Base-by-base conservation (phyloP, 2,113 vertebrate genomes). In the Hippocampus zosterae region DNA sequence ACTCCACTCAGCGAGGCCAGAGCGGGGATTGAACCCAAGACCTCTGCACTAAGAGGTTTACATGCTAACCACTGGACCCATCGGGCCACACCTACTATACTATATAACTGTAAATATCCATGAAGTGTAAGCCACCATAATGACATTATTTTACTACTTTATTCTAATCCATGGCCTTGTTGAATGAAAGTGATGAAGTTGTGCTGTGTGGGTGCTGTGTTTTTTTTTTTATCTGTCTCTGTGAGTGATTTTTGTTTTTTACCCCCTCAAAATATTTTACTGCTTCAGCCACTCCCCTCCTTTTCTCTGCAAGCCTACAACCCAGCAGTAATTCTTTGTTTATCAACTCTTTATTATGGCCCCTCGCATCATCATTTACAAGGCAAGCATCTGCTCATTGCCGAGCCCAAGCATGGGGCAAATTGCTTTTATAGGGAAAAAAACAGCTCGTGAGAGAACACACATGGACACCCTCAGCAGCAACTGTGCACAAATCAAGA, bases 311-410 rank as follows among this genome's bases (percentile, higher is more conserved):
- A 78, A 75, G 81, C 88, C 84, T 75, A 82, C 78, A 82, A 82
- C 88, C 87, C 88, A 90, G 91, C 90, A 90, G 89, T 93, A 91
- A 92, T 91, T 90, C 89, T 90, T 89, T 93, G 91, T 93, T 92
- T 91, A 92, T 93, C 91, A 93, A 93, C 90, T 92, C 91, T 92
- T 92, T 91, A 92, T 92, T 92, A 93, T 82, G 87, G 85, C 85
- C 81, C 77, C 84, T 86, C 86, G 85, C 89, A 91, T 93, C 89
- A 91, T 92, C 91, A 92, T 93, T 92, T 93, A 92, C 89, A 90
- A 91, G 89, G 89, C 91, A 89, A 92, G 90, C 92, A 93, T 93
- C 92, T 93, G 92, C 89, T 92, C 91, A 90, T 90, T 92, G 91
- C 89, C 84, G 88, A 84, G 80, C 82, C 83, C 80, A 84, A 89